phyloP scores from a whole-genome alignment of 2,797 vertebrate species.

The Micropoecilia bifurca region DNA sequence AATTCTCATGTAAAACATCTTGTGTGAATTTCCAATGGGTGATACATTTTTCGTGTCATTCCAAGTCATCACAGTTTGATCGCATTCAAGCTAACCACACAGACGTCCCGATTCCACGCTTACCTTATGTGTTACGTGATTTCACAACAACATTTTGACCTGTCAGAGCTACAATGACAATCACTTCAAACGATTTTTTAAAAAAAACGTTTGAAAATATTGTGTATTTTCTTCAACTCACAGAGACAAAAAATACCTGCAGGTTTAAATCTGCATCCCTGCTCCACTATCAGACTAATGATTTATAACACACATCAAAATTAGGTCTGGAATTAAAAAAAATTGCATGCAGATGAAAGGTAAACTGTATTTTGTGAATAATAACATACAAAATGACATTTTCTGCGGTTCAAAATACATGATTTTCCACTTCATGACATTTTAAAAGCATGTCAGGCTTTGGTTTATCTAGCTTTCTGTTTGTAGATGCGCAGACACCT shows the following conservation, averaged over 20 bases:
- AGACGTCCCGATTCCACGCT: no score
- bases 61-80: no score
- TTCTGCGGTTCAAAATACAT: neutral
- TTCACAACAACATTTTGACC: no score
- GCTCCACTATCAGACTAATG: neutral
- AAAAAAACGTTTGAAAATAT: no score
- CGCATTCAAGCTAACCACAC: no score
- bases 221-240: no score
- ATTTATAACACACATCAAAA: neutral
- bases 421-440: neutral
- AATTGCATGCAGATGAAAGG: neutral
- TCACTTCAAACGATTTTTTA: no score
- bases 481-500: neutral
- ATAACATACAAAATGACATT: neutral
- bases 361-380: neutral
- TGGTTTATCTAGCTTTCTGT: neutral
- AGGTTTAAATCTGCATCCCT: no score
- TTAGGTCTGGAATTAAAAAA: neutral
- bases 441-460: neutral
- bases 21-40: neutral
- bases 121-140: no score
- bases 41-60: no score
- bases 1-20: neutral
- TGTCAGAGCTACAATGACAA: no score
- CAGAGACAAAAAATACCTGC: no score